These are phyloP conservation scores for Tenebrio molitor DNA, from an alignment of 1,140 invertebrate genomes.

Conservation along the genomic window DNA sequence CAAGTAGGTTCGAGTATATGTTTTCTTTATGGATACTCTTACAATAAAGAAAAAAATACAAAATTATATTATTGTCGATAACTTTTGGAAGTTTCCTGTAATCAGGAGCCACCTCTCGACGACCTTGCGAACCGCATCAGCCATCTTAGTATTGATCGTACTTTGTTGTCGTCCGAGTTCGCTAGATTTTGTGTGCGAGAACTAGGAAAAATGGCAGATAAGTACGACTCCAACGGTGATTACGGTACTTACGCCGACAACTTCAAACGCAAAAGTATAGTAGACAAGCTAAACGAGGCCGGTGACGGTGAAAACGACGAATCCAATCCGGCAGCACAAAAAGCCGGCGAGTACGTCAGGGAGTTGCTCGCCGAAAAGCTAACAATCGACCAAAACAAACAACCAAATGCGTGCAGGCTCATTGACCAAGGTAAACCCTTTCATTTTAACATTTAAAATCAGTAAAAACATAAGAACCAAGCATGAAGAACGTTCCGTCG, in stretches of 20 bases:
- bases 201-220: conserved; percentile 55
- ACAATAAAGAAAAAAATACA: too few species aligned
- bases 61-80: too few species aligned
- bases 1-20: too few species aligned
- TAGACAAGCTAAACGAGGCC: conserved; percentile 54
- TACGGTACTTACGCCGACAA: conserved; percentile 65
- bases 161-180: conserved; percentile 20
- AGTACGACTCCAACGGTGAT: conserved; percentile 61
- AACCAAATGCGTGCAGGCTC: conserved; percentile 77
- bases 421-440: conserved; percentile 75
- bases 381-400: conserved; percentile 77
- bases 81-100: too few species aligned
- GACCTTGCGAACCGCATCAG: background rate
- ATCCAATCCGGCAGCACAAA: conserved; percentile 69
- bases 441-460: too few species aligned
- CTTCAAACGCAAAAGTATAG: conserved; percentile 69
- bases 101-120: conserved; percentile 7
- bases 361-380: conserved; percentile 83
- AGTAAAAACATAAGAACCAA: too few species aligned
- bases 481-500: too few species aligned
- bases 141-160: conserved; percentile 29
- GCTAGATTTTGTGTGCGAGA: conserved; percentile 23
- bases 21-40: too few species aligned
- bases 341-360: conserved; percentile 82
- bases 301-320: conserved; percentile 68